Evolutionary conservation across 2,888 invertebrate species (phyloP).

Genomic region (Strigamia crassipes): DNA sequence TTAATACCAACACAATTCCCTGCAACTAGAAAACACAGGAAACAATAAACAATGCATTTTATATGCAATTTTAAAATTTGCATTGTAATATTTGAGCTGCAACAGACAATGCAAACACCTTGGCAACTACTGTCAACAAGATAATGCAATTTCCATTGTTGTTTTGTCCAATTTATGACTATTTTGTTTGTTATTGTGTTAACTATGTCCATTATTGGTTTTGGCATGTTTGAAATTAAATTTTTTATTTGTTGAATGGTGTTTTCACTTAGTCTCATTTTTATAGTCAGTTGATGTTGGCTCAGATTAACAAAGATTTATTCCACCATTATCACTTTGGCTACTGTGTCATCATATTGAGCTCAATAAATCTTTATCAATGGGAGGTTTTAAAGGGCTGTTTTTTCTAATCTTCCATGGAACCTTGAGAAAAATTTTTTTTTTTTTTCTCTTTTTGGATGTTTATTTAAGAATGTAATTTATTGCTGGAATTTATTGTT

Average conservation of each 20-base stretch:
- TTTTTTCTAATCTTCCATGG: neutral
- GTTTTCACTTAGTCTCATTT: neutral
- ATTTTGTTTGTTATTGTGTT: neutral
- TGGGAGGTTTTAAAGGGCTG: neutral
- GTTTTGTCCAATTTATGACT: no score
- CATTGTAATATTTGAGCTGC: no score
- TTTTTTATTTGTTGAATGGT: no score
- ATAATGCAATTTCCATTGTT: no score
- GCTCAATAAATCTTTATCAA: slow-evolving; percentile 10
- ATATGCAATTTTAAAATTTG: no score
- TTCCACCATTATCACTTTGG: slow-evolving; percentile 2
- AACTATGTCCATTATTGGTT: neutral
- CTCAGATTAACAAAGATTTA: neutral
- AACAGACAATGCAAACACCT: no score
- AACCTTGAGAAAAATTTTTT: neutral
- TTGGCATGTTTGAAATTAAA: neutral
- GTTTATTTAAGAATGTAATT: neutral
- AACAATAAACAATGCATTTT: no score
- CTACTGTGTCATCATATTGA: slow-evolving; percentile 3
- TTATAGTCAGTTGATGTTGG: neutral
- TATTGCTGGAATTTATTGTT: neutral
- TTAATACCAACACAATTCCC: no score
- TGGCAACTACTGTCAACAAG: no score
- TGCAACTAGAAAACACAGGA: no score
- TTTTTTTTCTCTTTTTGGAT: no score